phyloP scores from a whole-genome alignment of 1,140 invertebrate genomes.

The Drosophila sucinea region DNA sequence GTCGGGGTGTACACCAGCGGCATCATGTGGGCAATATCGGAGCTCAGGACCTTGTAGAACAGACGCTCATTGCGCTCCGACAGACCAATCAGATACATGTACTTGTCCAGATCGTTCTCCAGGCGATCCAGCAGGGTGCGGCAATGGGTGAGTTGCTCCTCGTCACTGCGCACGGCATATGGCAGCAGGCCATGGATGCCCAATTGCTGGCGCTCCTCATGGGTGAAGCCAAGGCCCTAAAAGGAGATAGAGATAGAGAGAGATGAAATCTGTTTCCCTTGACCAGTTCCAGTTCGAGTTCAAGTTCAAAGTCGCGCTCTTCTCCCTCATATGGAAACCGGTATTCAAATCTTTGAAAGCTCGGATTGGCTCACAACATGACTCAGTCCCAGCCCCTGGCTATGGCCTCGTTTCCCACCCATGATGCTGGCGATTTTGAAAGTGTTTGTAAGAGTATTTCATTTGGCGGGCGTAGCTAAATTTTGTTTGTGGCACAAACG shows the following conservation, averaged over 20 bases:
- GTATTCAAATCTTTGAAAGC: constrained; percentile 25
- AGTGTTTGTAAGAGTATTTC: constrained; percentile 11
- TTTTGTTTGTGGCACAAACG: constrained; percentile 17
- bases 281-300: constrained; percentile 3
- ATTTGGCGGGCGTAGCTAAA: constrained; percentile 37
- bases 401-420: constrained; percentile 87
- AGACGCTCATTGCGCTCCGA: constrained; percentile 96
- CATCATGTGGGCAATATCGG: constrained; percentile 96
- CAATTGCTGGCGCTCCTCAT: constrained; percentile 91
- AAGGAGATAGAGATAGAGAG: not conserved
- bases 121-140: constrained; percentile 90
- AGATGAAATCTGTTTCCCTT: constrained; percentile 5
- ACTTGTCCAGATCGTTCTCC: constrained; percentile 92
- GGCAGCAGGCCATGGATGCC: constrained; percentile 95
- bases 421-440: constrained; percentile 79
- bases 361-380: constrained; percentile 17
- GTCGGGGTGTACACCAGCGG: constrained; percentile 84
- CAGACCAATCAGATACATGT: constrained; percentile 91
- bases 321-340: constrained; percentile 16
- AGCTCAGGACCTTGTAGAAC: constrained; percentile 95
- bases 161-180: constrained; percentile 90
- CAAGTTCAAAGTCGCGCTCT: constrained; percentile 54
- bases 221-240: constrained; percentile 64
- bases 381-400: constrained; percentile 25
- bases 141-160: constrained; percentile 92